Evolutionary conservation across 1,140 invertebrate species (phyloP).

Genomic region (Daktulosphaira vitifoliae): DNA sequence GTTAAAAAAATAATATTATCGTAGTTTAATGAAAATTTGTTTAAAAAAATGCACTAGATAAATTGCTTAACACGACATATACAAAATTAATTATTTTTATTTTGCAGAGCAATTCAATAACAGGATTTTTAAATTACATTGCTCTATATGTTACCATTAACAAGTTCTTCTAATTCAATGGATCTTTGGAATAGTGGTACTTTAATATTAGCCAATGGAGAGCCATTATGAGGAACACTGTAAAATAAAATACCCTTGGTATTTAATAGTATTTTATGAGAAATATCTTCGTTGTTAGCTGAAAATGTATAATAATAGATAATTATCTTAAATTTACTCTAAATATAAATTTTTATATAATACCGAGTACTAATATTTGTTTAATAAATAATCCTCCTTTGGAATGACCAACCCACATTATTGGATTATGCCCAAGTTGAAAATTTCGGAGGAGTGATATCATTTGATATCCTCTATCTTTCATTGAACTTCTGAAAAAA

Average conservation of each 20-base stretch:
- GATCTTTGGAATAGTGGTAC: conserved; percentile 51
- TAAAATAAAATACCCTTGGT: conserved; percentile 60
- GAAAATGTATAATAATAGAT: conserved; percentile 31
- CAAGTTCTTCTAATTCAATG: conserved; percentile 54
- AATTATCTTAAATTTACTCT: too few relatives aligned
- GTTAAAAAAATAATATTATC: too few relatives aligned
- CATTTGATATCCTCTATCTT: conserved; percentile 57
- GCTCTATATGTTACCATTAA: conserved; percentile 58
- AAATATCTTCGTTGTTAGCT: conserved; percentile 41
- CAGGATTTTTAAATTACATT: too few relatives aligned
- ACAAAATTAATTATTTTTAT: too few relatives aligned
- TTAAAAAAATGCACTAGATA: too few relatives aligned
- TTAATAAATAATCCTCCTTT: conserved; percentile 65
- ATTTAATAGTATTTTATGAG: conserved; percentile 38
- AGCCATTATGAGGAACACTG: conserved; percentile 63
- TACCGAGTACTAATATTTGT: conserved; percentile 54
- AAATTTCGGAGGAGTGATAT: conserved; percentile 50
- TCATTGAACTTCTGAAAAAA: conserved; percentile 47
- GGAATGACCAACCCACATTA: conserved; percentile 62
- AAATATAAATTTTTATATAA: conserved; percentile 27
- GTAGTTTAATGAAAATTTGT: too few relatives aligned
- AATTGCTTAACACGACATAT: too few relatives aligned
- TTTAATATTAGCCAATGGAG: conserved; percentile 56
- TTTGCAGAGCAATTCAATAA: too few relatives aligned
- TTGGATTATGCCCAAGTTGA: conserved; percentile 53